Evolutionary conservation across 1,140 invertebrate species (phyloP).

Genomic region (Drepana arcuata): DNA sequence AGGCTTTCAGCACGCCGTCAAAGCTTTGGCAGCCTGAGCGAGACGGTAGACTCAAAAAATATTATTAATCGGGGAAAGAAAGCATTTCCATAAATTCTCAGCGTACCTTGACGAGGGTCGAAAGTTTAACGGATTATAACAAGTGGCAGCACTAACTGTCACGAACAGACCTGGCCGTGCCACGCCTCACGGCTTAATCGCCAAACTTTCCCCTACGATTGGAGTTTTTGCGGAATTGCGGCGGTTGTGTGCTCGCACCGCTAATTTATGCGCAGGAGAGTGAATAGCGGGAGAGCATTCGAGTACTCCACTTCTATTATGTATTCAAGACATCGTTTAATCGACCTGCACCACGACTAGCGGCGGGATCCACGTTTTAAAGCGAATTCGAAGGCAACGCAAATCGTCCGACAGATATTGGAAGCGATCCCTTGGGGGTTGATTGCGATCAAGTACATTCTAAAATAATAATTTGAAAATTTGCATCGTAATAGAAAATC

Average conservation of each 20-base stretch:
- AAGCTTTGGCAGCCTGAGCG: too few species aligned
- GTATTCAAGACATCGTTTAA: constrained; percentile 61
- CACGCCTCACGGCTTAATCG: constrained; percentile 65
- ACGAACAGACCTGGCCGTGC: constrained; percentile 56
- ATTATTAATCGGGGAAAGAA: constrained; percentile 29
- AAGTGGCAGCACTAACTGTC: constrained; percentile 67
- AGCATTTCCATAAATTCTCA: constrained; percentile 51
- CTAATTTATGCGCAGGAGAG: constrained; percentile 58
- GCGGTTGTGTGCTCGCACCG: constrained; percentile 32
- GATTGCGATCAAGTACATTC: constrained; percentile 14
- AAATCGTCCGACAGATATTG: constrained; percentile 26
- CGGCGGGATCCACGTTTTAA: constrained; percentile 23
- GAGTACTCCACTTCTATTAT: constrained; percentile 42
- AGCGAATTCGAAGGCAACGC: constrained; percentile 24
- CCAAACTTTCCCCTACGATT: constrained; percentile 64
- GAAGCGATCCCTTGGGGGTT: constrained; percentile 14
- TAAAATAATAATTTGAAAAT: constrained; percentile 6
- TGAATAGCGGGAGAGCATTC: constrained; percentile 45
- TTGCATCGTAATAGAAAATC: too few species aligned
- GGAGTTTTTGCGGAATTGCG: constrained; percentile 64
- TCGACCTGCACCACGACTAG: constrained; percentile 26
- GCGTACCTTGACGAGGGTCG: constrained; percentile 63
- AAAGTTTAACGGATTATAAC: constrained; percentile 67
- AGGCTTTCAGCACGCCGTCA: too few species aligned
- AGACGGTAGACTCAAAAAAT: too few species aligned